Percentiles rank a stretch among this genome's conserved stretches.
These are phyloP conservation scores for Myotis pilosus DNA, from an alignment of 2,797 vertebrate species.

Conservation along the genomic window DNA sequence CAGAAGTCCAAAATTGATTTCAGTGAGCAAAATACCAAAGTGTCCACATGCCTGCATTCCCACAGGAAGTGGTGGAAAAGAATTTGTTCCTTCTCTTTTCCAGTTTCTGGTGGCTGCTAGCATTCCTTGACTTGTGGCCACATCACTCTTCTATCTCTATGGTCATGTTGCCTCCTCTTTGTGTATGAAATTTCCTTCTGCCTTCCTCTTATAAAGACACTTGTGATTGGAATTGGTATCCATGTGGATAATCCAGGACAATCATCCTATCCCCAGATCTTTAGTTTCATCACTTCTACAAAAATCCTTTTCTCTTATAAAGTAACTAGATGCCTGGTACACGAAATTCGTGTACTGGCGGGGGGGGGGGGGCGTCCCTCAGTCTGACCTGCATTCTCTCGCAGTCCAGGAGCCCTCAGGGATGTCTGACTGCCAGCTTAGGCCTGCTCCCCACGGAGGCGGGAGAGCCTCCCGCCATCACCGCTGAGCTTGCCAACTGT, in stretches of 20 bases:
- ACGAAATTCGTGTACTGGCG: no score
- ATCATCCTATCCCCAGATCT: neutral
- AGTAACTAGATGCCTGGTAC: neutral
- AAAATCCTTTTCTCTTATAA: neutral
- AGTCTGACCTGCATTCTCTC: no score
- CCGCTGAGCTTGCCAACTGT: no score
- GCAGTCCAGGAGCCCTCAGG: no score
- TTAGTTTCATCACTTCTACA: neutral
- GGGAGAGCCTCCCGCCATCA: no score
- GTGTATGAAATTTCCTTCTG: neutral
- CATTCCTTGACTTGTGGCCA: neutral
- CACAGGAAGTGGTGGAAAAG: fast-evolving
- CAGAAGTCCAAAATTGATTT: neutral
- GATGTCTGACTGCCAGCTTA: no score
- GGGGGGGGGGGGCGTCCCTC: fast-evolving
- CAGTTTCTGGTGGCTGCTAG: neutral
- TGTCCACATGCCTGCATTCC: neutral
- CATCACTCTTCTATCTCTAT: neutral
- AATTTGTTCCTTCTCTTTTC: neutral
- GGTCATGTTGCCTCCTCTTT: neutral
- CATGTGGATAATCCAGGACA: neutral
- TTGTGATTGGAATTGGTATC: neutral
- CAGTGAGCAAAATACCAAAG: neutral
- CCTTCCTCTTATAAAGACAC: neutral
- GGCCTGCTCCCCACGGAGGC: no score